phyloP scores from a whole-genome alignment of 2,797 vertebrate species.

The Forpus xanthops region DNA sequence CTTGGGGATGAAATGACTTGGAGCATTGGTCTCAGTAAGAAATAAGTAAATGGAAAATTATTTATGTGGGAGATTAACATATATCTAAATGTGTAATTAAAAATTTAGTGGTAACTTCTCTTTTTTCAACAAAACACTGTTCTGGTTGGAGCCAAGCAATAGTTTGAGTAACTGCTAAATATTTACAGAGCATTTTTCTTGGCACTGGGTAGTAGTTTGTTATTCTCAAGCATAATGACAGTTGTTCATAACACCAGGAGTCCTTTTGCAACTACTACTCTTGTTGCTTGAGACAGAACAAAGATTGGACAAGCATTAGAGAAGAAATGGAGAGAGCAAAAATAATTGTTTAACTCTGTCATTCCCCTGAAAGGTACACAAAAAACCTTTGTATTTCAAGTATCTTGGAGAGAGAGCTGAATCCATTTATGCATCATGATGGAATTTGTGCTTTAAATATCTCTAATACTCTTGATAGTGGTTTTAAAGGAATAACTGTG shows the following conservation, averaged over 20 bases:
- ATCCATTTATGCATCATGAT: not conserved
- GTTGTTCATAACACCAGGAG: not conserved
- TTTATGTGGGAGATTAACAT: not conserved
- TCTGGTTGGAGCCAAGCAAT: not conserved
- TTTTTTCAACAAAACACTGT: not conserved
- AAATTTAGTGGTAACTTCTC: not conserved
- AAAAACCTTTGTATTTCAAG: not conserved
- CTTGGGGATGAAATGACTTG: not conserved
- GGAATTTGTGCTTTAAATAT: not conserved
- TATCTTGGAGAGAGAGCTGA: not conserved
- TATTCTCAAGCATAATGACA: not conserved
- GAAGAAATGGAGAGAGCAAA: not conserved
- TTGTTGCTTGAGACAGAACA: not conserved
- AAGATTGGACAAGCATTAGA: not conserved
- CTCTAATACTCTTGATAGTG: not conserved
- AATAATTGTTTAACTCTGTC: not conserved
- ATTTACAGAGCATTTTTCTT: not conserved
- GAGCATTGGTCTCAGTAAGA: not conserved
- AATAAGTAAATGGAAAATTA: slow-evolving; percentile 14
- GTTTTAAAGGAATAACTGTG: not conserved
- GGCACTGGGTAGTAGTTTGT: not conserved
- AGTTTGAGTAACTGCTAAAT: slow-evolving; percentile 1
- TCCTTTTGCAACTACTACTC: not conserved
- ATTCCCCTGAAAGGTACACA: not conserved
- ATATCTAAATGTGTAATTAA: slow-evolving; percentile 9